Base-by-base conservation (phyloP, 2,797 vertebrate genomes). In the Ctenosaura bakeri region DNA sequence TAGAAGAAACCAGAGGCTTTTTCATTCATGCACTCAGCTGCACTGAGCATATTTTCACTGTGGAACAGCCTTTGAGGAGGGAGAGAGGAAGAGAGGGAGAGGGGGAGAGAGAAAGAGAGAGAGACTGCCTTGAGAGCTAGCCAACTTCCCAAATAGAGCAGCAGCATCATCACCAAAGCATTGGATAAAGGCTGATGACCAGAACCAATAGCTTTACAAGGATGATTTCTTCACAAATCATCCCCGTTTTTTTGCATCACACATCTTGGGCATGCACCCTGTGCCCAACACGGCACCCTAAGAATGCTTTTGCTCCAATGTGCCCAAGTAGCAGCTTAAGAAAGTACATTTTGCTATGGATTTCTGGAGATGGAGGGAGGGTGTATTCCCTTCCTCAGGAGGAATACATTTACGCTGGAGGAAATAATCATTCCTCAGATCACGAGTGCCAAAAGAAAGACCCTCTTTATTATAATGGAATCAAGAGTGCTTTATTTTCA, bases 31-130 rank as follows among this genome's bases (percentile, higher is more conserved):
- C 97, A 96, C 97, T 97, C 96, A 96, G 96, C 96, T 96, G 98
- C 98, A 98, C 98, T 99, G 98, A 97, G 98, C 99, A 99, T 99
- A 98, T 98, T 99, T 98, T 98, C 98, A 97, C 97, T 98, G 98
- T 98, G 98, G 98, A 97, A 97, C 97, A 98, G 98, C 96, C 97
- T 97, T 98, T 97, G 97, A 98, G 97, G 97, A 97, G 97, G 56
- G 89, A 66, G 24, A 74, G 74, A 62, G 80, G n/a, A 38, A 62
- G 86, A 18, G 87, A 32, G 78, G 10, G 87, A 46, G 38, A 32
- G 50, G 54, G 79, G 22, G 69, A 56, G 80, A n/a, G 87, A n/a
- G 79, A 32, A 38, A 32, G 69, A 56, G 87, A 56, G 69, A n/a
- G 96, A 97, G 97, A 98, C 97, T 97, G 97, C 97, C 97, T 98